Evolutionary conservation across 2,797 vertebrate genomes (phyloP).

Genomic region (Streptopelia turtur): DNA sequence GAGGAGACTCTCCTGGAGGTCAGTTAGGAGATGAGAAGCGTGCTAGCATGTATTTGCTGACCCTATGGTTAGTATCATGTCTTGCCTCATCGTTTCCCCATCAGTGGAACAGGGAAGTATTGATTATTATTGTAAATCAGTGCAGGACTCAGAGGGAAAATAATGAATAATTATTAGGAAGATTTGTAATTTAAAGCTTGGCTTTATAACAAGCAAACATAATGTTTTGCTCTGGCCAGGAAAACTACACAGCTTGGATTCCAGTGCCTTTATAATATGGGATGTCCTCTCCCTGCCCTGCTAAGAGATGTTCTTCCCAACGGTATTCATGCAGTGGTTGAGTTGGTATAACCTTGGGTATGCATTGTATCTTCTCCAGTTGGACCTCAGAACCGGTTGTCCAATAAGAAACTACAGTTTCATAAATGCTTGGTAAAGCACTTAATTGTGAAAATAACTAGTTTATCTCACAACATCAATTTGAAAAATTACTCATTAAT

Average conservation of each 20-base stretch:
- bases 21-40: neutral
- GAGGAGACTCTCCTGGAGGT: neutral
- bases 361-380: neutral
- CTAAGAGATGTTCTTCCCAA: neutral
- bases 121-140: neutral
- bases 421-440: conserved; percentile 55
- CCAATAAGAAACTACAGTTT: neutral
- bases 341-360: conserved; percentile 9
- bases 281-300: neutral
- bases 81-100: neutral
- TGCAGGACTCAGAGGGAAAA: neutral
- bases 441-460: conserved; percentile 67
- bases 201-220: neutral
- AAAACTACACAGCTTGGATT: neutral
- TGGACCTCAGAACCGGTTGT: conserved; percentile 37
- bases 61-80: neutral
- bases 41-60: neutral
- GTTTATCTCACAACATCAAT: conserved; percentile 63
- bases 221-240: neutral
- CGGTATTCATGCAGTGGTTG: neutral
- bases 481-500: conserved; percentile 67
- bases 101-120: neutral
- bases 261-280: neutral
- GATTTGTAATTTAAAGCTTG: neutral
- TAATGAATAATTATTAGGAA: neutral